Base-by-base conservation (phyloP, 2,888 invertebrate genomes). In the Limenitis arthemis region DNA sequence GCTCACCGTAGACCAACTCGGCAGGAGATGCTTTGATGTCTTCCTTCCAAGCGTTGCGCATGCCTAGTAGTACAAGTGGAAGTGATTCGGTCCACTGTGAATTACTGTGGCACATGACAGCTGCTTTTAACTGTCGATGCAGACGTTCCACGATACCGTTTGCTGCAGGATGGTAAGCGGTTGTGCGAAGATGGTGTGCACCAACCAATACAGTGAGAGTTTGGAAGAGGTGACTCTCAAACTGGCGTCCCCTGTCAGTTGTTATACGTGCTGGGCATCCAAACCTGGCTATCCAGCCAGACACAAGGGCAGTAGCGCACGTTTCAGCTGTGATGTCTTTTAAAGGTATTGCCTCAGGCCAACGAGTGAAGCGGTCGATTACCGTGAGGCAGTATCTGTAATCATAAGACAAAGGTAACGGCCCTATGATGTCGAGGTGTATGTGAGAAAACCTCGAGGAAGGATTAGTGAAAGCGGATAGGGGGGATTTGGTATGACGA, bases 171-270 rank as follows among this genome's bases (percentile, higher is more conserved):
- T 61, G 61, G 41, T 61, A 64, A 6, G 58, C 43, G 0, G 58
- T 57, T 1, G 62, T 64, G 11, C 47, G 47, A 28, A 33, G 32
- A 29, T 56, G 51, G 7, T 20, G 9, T 5, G 51, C 42, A 29
- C 49, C 50, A 11, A n/a, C 67, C 51, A 5, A 72, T 0, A 50
- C 34, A 1, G 56, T 9, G 1, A 66, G 9, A 1, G 39, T 7
- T 5, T 55, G 43, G 46, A 67, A 67, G 4, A 60, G 49, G 1
- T 56, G 47, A 0, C 52, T 61, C 49, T 63, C 61, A 30, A 66
- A 61, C 58, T 78, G 74, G 1, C 72, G 43, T 34, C 79, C 75
- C 41, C 73, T 73, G 29, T 75, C 67, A n/a, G 72, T 69, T 43
- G 73, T 76, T 4, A 70, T 71, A 5, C 43, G 49, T 38, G 36